Conservation (phyloP, 2,113 vertebrate genomes). For the Burhinus bistriatus region DNA sequence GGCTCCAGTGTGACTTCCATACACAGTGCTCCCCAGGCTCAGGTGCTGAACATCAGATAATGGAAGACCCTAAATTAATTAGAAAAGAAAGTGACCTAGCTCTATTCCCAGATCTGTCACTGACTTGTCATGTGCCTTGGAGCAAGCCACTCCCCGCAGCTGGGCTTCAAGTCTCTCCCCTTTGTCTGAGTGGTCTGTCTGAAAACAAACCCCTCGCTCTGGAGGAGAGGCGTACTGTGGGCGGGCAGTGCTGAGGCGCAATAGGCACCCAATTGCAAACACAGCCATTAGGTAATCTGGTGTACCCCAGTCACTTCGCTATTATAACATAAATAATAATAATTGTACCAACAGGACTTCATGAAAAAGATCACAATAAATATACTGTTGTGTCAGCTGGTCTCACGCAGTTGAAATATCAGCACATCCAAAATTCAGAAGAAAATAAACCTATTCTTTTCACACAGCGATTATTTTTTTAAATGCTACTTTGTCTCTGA, state of each 20-base stretch:
- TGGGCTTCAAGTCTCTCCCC: neutral
- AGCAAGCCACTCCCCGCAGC: neutral
- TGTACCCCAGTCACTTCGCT: neutral
- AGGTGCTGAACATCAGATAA: neutral
- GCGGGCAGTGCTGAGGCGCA: neutral
- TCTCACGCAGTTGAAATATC: neutral
- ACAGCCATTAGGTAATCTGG: rapidly evolving
- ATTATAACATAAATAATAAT: neutral
- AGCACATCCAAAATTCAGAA: neutral
- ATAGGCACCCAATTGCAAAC: neutral
- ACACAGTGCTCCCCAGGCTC: neutral
- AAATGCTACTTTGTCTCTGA: neutral
- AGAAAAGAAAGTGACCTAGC: neutral
- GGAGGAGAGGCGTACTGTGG: rapidly evolving
- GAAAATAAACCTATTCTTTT: neutral
- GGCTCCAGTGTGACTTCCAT: neutral
- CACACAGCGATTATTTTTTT: neutral
- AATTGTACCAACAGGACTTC: neutral
- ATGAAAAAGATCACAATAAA: neutral
- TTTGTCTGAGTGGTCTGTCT: constrained; percentile 6
- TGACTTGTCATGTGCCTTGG: neutral
- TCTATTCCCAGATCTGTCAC: constrained; percentile 1
- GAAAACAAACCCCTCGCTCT: neutral
- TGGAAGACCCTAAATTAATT: constrained; percentile 7
- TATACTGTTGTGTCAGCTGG: neutral